Evolutionary conservation across 2,113 vertebrate genomes (phyloP), one percentile per base, ranked within the genome.

Genomic region (Daboia siamensis): DNA sequence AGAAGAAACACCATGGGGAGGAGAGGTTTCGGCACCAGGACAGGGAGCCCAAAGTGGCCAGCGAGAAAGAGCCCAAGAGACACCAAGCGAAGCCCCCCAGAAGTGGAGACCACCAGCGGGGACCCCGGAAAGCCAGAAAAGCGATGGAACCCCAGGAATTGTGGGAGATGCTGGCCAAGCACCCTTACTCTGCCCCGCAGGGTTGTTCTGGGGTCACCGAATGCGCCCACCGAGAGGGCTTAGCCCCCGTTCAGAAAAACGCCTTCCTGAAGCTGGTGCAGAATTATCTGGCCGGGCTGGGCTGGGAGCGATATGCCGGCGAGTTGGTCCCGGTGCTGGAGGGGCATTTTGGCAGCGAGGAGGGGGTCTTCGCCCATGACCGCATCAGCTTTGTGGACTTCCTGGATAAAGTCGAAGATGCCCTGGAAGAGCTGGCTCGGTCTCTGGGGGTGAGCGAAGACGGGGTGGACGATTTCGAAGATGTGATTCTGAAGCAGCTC

Each of bases 351-450:
- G 94, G 95, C 0, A 95, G 98, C 0, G 94, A 97, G 0, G 98
- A 97, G 0, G 98, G 98, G 0, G 0, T 98, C 86, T 99, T 99
- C 33, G 95, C 96, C 52, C 99, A 99, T 0, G 97, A 99, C 92
- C 97, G 96, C 90, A 97, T 98, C 91, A 98, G 97, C 61, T 99
- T 99, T 59, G 94, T 96, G 0, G 98, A 99, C 90, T 98, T 99
- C 12, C 97, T 97, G 80, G 98, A 99, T 1, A 98, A 99, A 0
- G 64, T 99, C 93, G 98, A 96, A 10, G 98, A 99, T n/a, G 97
- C 98, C 93, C 96, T 99, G 93, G 99, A 99, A 95, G 98, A 98
- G 87, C 94, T 98, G 96, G 99, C 98, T 0, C 93, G 97, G 94
- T 93, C 48, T 8, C 96, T 98, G 29, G 94, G 85, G 0, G 97